A percentile compares a stretch with the other conserved stretches of the same genome.
phyloP scores from a whole-genome alignment of 1,140 invertebrate genomes.

The Caerostris darwini region DNA sequence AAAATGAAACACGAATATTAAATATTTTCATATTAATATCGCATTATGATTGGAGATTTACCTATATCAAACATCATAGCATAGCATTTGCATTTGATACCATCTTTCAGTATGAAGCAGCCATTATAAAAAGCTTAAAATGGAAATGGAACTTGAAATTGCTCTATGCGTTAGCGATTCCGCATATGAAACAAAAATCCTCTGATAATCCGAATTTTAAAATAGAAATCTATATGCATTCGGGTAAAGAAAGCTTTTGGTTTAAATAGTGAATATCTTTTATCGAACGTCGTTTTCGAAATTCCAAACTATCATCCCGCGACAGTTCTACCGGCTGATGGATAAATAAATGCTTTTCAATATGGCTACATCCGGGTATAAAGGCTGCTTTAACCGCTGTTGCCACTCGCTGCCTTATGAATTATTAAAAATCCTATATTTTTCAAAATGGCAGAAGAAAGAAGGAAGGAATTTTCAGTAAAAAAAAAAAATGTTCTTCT shows the following conservation, averaged over 20 bases:
- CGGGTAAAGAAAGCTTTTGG: neutral
- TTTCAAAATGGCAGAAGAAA: neutral
- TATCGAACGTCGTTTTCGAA: neutral
- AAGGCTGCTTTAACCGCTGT: conserved; percentile 28
- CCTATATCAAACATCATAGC: too few relatives aligned
- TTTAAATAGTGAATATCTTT: conserved; percentile 15
- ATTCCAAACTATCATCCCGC: neutral
- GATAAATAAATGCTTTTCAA: conserved; percentile 27
- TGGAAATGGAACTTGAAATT: conserved; percentile 11
- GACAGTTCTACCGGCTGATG: neutral
- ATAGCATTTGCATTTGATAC: too few relatives aligned
- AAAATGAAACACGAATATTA: too few relatives aligned
- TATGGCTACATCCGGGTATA: conserved; percentile 3
- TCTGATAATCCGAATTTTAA: neutral
- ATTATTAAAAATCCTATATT: conserved; percentile 33
- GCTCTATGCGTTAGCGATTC: neutral
- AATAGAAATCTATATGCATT: conserved; percentile 28
- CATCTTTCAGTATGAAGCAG: too few relatives aligned
- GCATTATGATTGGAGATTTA: too few relatives aligned
- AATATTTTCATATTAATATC: too few relatives aligned
- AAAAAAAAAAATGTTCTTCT: too few relatives aligned
- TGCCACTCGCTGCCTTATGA: conserved; percentile 10
- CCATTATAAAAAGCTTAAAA: conserved; percentile 16
- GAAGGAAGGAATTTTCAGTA: neutral
- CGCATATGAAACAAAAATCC: neutral